Base-by-base conservation (phyloP, 2,888 invertebrate genomes). In the Caenorhabditis sp. region DNA sequence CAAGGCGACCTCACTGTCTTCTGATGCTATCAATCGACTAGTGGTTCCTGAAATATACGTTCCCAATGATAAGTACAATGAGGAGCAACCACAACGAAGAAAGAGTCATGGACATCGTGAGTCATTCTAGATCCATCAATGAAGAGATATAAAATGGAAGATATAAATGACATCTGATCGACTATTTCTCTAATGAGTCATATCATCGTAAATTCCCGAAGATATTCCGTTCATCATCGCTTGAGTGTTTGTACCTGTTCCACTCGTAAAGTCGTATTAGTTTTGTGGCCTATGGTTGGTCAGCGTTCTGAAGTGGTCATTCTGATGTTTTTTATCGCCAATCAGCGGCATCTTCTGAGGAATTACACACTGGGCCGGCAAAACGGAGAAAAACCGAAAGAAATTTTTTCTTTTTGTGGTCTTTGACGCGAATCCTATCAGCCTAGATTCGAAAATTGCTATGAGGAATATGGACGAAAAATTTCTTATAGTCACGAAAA, bases 1-100 rank as follows among this genome's bases (percentile, higher is more conserved):
- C n/a, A 82, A 68, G 68, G 47, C 62, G 44, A 44, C 58, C 3
- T 74, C 74, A 0, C 15, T 70, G 24, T 62, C 69, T 47, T 69
- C 69, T 20, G 69, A 80, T 24, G 37, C 35, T 51, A 35, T 74
- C 22, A 40, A 70, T 61, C 40, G 50, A 15, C 32, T 37, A 9
- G 60, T 51, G 37, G 56, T 80, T 47, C 69, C 72, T n/a, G 80
- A 80, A 35, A 47, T 69, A 18, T 74, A 74, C 28, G 61, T 74
- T 1, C 74, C 80, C 2, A 80, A 80, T 26, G 80, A 80, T 70
- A 69, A 60, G 37, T 80, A 80, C 58, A 80, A 80, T 44, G 80
- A 80, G 35, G 67, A 58, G 44, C 53, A 60, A 28, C 67, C 76
- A 11, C 51, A 53, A 22, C 67, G 67, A 18, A 51, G 76, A 24